Base-by-base conservation (phyloP, 2,113 vertebrate genomes). In the Cephalophus harveyi region DNA sequence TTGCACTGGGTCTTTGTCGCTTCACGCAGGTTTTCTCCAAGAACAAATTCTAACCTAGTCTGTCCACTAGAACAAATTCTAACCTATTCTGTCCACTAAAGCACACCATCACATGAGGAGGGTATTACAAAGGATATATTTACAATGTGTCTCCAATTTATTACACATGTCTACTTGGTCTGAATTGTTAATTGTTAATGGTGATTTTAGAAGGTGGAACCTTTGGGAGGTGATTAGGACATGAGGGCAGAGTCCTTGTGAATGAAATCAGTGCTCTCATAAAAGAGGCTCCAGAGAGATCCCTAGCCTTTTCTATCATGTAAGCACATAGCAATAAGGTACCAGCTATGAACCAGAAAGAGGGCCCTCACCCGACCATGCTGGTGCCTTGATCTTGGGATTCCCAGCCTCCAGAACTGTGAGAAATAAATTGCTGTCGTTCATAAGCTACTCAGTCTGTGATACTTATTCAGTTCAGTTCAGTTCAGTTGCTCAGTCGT, bases 31-130 rank as follows among this genome's bases (percentile, higher is more conserved):
- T 43, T 76, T 14, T 76, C 71, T 76, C 71, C 21, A 62, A 8
- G 27, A 93, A 36, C 52, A 96, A 89, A 95, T 95, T 87, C 33
- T 92, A 89, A 89, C n/a, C 81, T 33, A 57, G 46, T 79, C 46
- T 50, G 71, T 92, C 62, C 62, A 92, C 28, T 60, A 46, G 27
- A 93, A 36, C 52, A 96, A 89, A 95, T 95, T 87, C 33, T 92
- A 89, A 89, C n/a, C 81, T 33, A 57, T 52, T 79, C 46, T 50
- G 71, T 92, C 62, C 62, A 92, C 28, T 60, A 46, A 94, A 78
- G 11, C 9, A 83, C 23, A 67, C 13, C n/a, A 87, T 40, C 30
- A 5, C 21, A 90, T n/a, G 33, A 92, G n/a, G 16, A 60, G 16
- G 83, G 1, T 57, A 50, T 64, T 87, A 57, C 43, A 89, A 94